Conservation (phyloP, 2,797 vertebrate genomes). For the Huso huso region DNA sequence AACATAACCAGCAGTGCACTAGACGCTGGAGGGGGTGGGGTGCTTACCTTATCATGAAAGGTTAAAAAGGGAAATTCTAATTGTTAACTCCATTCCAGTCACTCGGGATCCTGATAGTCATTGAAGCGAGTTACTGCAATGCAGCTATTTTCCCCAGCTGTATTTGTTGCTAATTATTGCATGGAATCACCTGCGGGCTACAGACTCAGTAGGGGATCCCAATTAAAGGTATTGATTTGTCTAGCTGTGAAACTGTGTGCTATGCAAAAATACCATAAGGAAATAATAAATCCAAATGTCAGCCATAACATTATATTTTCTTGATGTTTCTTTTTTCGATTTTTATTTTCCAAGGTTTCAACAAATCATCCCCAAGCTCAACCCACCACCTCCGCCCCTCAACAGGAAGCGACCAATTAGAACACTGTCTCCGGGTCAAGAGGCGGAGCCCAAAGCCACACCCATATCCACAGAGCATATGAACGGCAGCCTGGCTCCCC, state of each 20-base stretch:
- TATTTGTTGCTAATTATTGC: conserved; percentile 13
- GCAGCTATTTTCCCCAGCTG: conserved; percentile 41
- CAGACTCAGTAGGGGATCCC: background rate
- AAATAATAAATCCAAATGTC: no score
- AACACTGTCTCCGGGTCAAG: conserved; percentile 58
- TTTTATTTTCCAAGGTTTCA: conserved; percentile 42
- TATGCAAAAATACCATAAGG: background rate
- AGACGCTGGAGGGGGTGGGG: no score
- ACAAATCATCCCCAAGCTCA: conserved; percentile 68
- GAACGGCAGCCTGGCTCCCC: background rate
- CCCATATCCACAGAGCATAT: conserved; percentile 6
- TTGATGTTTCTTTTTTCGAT: background rate
- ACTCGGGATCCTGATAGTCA: conserved; percentile 22
- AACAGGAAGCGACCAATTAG: conserved; percentile 68
- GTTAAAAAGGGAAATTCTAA: background rate
- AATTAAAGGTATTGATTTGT: background rate
- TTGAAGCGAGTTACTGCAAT: conserved; percentile 30
- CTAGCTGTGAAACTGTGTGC: conserved; percentile 17
- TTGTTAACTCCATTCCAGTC: background rate
- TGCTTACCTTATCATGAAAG: no score
- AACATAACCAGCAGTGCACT: no score
- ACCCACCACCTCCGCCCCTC: conserved; percentile 62
- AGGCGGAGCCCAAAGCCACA: conserved; percentile 19
- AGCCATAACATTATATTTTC: background rate
- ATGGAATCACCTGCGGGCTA: conserved; percentile 33